Percentiles rank a stretch among this genome's conserved stretches.
Evolutionary conservation across 2,888 invertebrate genomes (phyloP).

Genomic region (Ochropleura leucogaster): DNA sequence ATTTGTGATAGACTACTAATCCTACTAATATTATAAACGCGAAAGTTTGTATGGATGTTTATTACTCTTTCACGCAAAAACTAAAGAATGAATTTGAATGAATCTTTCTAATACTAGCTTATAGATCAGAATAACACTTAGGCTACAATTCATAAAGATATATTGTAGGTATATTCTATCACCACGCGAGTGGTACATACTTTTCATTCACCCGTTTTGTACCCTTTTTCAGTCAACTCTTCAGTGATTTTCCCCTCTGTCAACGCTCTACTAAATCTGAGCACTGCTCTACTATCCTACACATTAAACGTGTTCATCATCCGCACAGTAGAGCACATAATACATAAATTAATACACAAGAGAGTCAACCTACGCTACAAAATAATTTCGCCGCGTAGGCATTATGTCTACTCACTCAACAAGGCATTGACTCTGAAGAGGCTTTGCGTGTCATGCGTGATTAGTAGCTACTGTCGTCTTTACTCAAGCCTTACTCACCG

Average conservation of each 20-base stretch:
- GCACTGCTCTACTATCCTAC: not conserved
- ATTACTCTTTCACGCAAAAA: too few relatives aligned
- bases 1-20: too few relatives aligned
- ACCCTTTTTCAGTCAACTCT: not conserved
- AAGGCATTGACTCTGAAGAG: slow-evolving; percentile 48
- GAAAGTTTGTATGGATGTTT: too few relatives aligned
- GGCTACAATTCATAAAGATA: too few relatives aligned
- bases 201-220: not conserved
- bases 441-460: slow-evolving; percentile 54
- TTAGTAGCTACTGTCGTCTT: slow-evolving; percentile 48
- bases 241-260: not conserved
- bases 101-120: too few relatives aligned
- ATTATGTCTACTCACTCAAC: slow-evolving; percentile 39
- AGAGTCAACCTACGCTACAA: slow-evolving; percentile 24
- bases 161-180: too few relatives aligned
- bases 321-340: slow-evolving; percentile 10
- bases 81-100: too few relatives aligned
- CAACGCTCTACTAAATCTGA: not conserved
- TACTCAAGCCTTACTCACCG: slow-evolving; percentile 29
- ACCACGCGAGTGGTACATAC: too few relatives aligned
- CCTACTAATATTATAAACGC: too few relatives aligned
- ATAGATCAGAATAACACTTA: too few relatives aligned
- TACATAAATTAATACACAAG: slow-evolving; percentile 36
- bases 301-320: slow-evolving; percentile 8
- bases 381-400: slow-evolving; percentile 44